phyloP scores from a whole-genome alignment of 2,797 vertebrate genomes.

The Lepus oiostolus region DNA sequence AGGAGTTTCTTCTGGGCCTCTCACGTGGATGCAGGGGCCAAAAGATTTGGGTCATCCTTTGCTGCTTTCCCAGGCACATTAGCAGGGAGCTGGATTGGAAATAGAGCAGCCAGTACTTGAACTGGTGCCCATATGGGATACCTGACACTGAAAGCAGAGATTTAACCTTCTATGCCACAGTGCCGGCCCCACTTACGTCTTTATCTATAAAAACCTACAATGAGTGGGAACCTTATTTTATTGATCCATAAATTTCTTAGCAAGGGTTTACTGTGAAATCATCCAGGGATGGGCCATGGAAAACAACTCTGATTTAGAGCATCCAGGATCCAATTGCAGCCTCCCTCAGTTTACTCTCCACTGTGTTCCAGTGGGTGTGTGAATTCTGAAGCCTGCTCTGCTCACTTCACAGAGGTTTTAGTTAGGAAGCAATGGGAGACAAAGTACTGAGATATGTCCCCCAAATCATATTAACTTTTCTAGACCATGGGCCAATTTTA shows the following conservation, averaged over 20 bases:
- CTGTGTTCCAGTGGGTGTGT: not conserved
- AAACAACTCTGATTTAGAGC: rapidly evolving
- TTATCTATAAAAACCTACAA: not conserved
- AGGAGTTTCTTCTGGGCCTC: too few species aligned
- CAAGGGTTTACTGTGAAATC: rapidly evolving
- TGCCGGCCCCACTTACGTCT: not conserved
- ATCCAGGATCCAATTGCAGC: too few species aligned
- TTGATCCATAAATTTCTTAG: rapidly evolving
- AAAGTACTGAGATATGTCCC: not conserved
- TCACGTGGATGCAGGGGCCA: too few species aligned
- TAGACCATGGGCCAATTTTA: not conserved
- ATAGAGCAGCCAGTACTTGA: too few species aligned
- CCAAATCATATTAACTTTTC: not conserved
- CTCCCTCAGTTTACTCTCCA: not conserved
- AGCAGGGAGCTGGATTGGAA: too few species aligned
- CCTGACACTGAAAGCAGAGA: too few species aligned
- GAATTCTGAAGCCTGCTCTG: not conserved
- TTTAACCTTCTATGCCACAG: too few species aligned
- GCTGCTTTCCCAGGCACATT: too few species aligned
- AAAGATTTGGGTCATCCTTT: too few species aligned
- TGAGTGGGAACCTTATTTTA: not conserved
- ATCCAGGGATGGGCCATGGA: rapidly evolving
- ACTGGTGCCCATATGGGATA: too few species aligned
- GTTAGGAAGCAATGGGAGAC: not conserved
- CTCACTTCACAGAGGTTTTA: not conserved